Percentiles rank a stretch among this genome's conserved stretches.
Evolutionary conservation across 2,113 vertebrate species (phyloP).

Genomic region (Silurus meridionalis): DNA sequence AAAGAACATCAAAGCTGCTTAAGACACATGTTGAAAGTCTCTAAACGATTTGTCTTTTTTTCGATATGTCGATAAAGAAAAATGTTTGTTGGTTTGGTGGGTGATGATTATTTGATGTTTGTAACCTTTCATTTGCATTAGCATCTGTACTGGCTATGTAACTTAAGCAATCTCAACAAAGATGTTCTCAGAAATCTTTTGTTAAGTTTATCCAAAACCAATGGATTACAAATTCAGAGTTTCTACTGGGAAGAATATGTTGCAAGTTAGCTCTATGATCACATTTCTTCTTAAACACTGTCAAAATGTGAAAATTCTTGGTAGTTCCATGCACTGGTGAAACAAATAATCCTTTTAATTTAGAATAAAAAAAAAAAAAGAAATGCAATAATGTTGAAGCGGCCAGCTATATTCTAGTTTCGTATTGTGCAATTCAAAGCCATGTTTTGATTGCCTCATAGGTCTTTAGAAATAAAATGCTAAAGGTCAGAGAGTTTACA

Average conservation of each 20-base stretch:
- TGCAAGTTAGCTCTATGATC: not conserved
- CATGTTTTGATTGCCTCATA: not conserved
- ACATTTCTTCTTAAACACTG: not conserved
- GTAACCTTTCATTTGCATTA: not conserved
- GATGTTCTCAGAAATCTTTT: not conserved
- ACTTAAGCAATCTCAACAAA: not conserved
- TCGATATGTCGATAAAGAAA: not conserved
- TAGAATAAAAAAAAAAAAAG: not conserved
- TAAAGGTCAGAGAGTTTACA: not conserved
- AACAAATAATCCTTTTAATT: not conserved
- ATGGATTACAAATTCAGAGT: not conserved
- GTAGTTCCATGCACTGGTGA: not conserved
- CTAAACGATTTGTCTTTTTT: not conserved
- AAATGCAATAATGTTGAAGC: not conserved
- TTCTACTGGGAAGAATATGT: not conserved
- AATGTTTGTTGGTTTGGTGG: not conserved
- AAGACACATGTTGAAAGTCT: not conserved
- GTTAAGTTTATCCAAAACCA: not conserved
- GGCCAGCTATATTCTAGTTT: not conserved
- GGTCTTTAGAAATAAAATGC: not conserved
- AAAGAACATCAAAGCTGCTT: not conserved
- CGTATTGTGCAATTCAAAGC: not conserved
- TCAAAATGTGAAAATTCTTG: not conserved
- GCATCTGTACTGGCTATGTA: not conserved
- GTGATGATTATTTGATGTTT: not conserved